Conservation (phyloP, 2,888 invertebrate genomes). For the Orthosia gracilis region DNA sequence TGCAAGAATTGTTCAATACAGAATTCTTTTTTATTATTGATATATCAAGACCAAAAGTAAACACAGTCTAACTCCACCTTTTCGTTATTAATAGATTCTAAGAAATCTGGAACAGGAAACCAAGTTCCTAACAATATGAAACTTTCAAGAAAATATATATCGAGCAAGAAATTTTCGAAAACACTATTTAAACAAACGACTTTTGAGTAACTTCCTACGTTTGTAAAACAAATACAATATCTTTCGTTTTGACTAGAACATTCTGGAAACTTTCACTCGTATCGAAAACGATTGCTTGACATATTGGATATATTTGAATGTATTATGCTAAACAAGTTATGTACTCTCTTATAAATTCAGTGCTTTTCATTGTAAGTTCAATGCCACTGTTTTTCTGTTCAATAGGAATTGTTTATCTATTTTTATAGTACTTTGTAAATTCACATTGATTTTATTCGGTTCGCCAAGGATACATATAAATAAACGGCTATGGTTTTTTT, state of each 20-base stretch:
- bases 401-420: neutral
- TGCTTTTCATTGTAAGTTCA: slow-evolving; percentile 37
- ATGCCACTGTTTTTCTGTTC: slow-evolving; percentile 24
- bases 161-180: slow-evolving; percentile 21
- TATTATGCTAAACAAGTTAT: slow-evolving; percentile 75
- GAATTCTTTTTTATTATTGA: no score
- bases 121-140: slow-evolving; percentile 6
- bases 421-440: neutral
- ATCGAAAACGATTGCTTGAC: slow-evolving; percentile 73
- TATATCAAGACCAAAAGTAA: neutral
- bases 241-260: slow-evolving; percentile 61
- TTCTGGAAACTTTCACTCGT: slow-evolving; percentile 66
- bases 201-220: slow-evolving; percentile 40
- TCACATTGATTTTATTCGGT: neutral
- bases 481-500: neutral
- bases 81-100: neutral
- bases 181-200: slow-evolving; percentile 31
- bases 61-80: neutral
- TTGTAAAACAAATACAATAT: slow-evolving; percentile 60
- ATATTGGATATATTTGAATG: slow-evolving; percentile 80
- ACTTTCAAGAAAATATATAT: slow-evolving; percentile 16
- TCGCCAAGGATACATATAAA: neutral
- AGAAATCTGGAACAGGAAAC: neutral
- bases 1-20: no score
- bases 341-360: slow-evolving; percentile 27